Base-by-base conservation (phyloP, 2,888 invertebrate species). In the Anthophora plumipes region DNA sequence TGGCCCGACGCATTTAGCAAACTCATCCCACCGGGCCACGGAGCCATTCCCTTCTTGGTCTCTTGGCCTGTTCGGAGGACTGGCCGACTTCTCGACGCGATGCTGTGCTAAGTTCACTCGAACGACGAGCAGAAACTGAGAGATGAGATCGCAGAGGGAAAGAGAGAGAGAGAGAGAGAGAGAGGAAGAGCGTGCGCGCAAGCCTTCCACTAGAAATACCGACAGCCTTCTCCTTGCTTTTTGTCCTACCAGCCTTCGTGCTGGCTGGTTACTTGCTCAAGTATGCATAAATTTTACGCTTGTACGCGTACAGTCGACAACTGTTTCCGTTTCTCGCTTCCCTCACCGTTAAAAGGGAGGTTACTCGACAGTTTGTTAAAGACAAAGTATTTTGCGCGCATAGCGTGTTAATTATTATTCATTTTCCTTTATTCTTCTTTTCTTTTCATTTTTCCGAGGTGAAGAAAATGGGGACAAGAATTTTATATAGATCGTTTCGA, bases 1-100 rank as follows among this genome's bases (percentile, higher is more conserved):
- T 89, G 90, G 80, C 85, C 75, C 87, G 83, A 87, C 84, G 87
- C 91, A 90, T 91, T 93, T 91, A 92, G 89, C 89, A 86, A 80
- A 72, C 82, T 82, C 83, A 71, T 86, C 83, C 83, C 72, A 78
- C 55, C 70, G 61, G 39, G 25, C 43, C 31, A 48, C 31, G 55
- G 31, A 31, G 31, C 41, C 69, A 52, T 61, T 55, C 66, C 70
- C 74, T 74, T 76, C 75, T 77, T 59, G 71, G 67, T 85, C 85
- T 79, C 77, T 66, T 50, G 63, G 50, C 22, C 54, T 66, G 69
- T 71, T 54, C 52, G 46, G 11, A 55, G 69, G 52, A 39, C 55
- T 46, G 72, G 64, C 20, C 71, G 81, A 43, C 59, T 67, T 54
- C 74, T 80, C 75, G 73, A 60, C 39, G 48, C 46, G 46, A 14